Conservation (phyloP, 2,113 vertebrate species). For the Myodes glareolus region DNA sequence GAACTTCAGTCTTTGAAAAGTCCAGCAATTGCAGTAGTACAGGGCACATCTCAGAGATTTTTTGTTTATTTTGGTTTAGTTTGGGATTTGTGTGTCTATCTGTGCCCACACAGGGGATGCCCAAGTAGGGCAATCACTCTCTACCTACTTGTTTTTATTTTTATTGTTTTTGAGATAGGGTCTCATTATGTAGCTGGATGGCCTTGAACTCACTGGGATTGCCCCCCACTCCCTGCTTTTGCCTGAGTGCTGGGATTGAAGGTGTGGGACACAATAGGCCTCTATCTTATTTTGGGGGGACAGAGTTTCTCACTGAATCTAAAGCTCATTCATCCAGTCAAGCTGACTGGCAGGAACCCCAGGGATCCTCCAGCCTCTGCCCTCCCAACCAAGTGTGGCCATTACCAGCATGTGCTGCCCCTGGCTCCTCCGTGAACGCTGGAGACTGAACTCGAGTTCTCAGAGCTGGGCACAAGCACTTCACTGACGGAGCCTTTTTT, state of each 20-base stretch:
- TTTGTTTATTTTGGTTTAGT: neutral
- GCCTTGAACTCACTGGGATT: neutral
- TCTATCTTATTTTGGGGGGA: neutral
- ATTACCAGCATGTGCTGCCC: neutral
- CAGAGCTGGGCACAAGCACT: neutral
- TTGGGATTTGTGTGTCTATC: neutral
- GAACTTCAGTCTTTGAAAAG: neutral
- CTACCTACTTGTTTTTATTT: neutral
- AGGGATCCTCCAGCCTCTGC: neutral
- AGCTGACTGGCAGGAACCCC: neutral
- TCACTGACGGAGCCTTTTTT: neutral
- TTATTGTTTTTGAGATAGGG: neutral
- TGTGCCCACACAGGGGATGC: neutral
- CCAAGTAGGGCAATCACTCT: neutral
- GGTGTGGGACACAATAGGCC: neutral
- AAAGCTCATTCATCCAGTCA: neutral
- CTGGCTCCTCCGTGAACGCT: accelerated
- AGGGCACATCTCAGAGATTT: neutral
- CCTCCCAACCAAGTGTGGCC: neutral
- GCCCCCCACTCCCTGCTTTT: neutral
- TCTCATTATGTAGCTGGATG: neutral
- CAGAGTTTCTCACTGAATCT: neutral
- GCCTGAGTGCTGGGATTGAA: neutral
- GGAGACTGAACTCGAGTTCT: neutral
- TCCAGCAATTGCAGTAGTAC: neutral